Evolutionary conservation across 2,113 vertebrate genomes (phyloP), one percentile per base, ranked within the genome.

Genomic region (Sciurus niger): DNA sequence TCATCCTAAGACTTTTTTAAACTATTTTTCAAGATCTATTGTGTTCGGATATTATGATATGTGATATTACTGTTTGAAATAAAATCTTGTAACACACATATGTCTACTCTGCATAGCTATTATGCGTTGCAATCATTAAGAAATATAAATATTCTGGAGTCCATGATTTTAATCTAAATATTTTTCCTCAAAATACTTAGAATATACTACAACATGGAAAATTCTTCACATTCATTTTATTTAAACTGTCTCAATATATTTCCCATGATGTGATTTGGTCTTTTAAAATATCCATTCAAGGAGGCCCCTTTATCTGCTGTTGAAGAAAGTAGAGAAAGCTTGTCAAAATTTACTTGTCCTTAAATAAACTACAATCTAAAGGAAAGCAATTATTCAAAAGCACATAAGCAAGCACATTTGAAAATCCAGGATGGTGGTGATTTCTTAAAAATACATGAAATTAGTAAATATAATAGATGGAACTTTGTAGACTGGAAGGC

Each of bases 281-380:
- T 83, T 82, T 51, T n/a, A 2, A 7, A 63, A 46, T 25, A 76
- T 28, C 2, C 24, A 76, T 53, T 82, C 82, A 48, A 65, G 77
- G 22, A 68, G 40, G n/a, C 4, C 30, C 13, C 37, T 67, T 17
- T 46, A 30, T 67, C 1, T 55, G 6, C 28, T 74, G 12, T 58
- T 48, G 48, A 70, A 32, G 9, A 9, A 78, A 65, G 4, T 30
- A 55, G 18, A 80, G 22, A 82, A 77, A 84, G 53, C 6, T 5
- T 55, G 17, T 60, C 46, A 65, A 8, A 55, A 85, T 53, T 17
- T 88, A 0, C 4, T 6, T 82, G 4, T 30, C 4, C 8, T 74
- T 83, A 93, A 95, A 97, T 63, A 92, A 89, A 76, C 73, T 82
- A 28, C 32, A 70, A 53, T 53, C 40, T 94, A 13, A 40, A 46